Percentiles rank a stretch among this genome's conserved stretches.
phyloP scores from a whole-genome alignment of 2,113 vertebrate species.

The Hoplias malabaricus region DNA sequence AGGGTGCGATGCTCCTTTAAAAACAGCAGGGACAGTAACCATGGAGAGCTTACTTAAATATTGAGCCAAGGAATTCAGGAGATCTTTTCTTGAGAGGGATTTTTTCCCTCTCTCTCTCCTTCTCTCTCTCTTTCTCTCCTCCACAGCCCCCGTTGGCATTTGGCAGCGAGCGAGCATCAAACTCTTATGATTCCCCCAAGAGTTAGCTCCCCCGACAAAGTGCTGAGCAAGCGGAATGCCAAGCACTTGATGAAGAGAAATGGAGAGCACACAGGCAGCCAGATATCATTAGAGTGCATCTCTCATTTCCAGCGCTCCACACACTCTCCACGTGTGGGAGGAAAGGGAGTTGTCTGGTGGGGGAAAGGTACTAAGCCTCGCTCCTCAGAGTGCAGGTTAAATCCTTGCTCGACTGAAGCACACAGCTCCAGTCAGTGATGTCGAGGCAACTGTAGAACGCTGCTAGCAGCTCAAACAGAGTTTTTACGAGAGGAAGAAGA shows the following conservation, averaged over 20 bases:
- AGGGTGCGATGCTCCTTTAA: not conserved
- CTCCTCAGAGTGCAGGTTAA: slow-evolving; percentile 20
- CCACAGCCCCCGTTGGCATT: slow-evolving; percentile 60
- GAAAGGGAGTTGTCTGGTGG: slow-evolving; percentile 19
- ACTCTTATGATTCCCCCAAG: slow-evolving; percentile 65
- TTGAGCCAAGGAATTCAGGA: slow-evolving; percentile 68
- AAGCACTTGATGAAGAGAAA: slow-evolving; percentile 55
- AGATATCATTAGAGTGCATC: slow-evolving; percentile 46
- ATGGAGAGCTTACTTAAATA: slow-evolving; percentile 72
- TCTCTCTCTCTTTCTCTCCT: not conserved
- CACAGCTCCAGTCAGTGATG: slow-evolving; percentile 18
- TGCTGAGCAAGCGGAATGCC: slow-evolving; percentile 66
- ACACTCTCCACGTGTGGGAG: slow-evolving; percentile 27
- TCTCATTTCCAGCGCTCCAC: slow-evolving; percentile 40
- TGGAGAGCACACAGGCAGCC: slow-evolving; percentile 54
- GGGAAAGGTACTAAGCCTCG: slow-evolving; percentile 10
- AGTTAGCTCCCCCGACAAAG: slow-evolving; percentile 58
- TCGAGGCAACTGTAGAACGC: not conserved
- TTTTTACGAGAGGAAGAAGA: not conserved
- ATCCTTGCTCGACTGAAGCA: slow-evolving; percentile 20
- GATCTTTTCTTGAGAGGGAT: slow-evolving; percentile 53
- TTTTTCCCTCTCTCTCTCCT: slow-evolving; percentile 33
- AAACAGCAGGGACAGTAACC: slow-evolving; percentile 53
- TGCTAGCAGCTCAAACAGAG: not conserved
- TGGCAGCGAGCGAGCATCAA: slow-evolving; percentile 69